phyloP scores from a whole-genome alignment of 2,113 vertebrate species.

The Dendropsophus ebraccatus region DNA sequence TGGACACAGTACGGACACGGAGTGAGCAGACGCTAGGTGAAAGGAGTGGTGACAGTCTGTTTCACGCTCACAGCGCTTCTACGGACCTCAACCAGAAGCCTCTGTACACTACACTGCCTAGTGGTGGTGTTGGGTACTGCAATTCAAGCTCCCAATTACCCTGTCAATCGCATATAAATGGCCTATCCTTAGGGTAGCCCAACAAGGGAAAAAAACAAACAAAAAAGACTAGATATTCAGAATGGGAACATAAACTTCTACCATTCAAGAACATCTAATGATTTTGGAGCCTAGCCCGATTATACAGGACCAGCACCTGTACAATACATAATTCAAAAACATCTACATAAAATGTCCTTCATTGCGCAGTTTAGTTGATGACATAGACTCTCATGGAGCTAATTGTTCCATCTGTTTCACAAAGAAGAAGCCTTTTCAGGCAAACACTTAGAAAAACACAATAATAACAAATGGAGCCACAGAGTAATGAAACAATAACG shows the following conservation, averaged over 20 bases:
- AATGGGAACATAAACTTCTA: no score
- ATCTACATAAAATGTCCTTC: background rate
- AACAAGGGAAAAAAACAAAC: background rate
- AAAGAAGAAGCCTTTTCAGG: background rate
- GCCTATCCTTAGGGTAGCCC: no score
- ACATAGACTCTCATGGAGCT: background rate
- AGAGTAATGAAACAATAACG: conserved; percentile 4
- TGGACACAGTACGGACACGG: no score
- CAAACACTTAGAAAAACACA: background rate
- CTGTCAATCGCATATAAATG: no score
- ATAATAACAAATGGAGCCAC: background rate
- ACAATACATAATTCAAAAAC: no score
- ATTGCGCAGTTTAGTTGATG: background rate
- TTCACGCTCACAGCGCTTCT: no score
- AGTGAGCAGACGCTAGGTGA: no score
- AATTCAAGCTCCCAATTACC: no score
- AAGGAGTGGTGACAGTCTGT: no score
- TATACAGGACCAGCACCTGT: background rate
- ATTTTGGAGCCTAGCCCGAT: background rate
- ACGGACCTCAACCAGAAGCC: no score
- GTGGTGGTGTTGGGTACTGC: no score
- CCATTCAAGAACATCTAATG: background rate
- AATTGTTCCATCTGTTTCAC: background rate
- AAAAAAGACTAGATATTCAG: background rate
- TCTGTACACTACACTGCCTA: no score